phyloP scores from a whole-genome alignment of 2,888 invertebrate species.

The Asteroscopus sphinx region DNA sequence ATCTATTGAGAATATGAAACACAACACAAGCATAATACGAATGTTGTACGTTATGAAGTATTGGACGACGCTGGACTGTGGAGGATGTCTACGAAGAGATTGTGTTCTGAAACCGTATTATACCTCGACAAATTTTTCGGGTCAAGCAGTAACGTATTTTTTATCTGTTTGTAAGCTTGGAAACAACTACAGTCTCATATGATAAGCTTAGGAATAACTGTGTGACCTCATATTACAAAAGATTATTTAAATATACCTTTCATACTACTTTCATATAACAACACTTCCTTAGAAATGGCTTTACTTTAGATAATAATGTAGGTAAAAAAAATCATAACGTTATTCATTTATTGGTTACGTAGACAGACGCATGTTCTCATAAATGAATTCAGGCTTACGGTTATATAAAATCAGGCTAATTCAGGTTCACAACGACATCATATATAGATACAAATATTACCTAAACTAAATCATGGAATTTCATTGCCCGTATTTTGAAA shows the following conservation, averaged over 20 bases:
- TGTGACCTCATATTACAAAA: slow-evolving; percentile 14
- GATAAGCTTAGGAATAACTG: no score
- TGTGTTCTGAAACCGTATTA: slow-evolving; percentile 36
- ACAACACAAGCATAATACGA: slow-evolving; percentile 60
- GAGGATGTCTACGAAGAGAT: slow-evolving; percentile 26
- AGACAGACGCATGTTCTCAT: no score
- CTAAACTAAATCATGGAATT: no score
- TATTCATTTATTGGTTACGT: no score
- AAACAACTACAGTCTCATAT: slow-evolving; percentile 18
- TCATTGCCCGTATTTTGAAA: no score
- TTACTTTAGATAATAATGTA: no score
- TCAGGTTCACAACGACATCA: no score
- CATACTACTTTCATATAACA: slow-evolving; percentile 15
- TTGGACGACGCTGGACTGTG: slow-evolving; percentile 34
- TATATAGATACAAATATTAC: no score
- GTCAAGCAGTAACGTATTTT: slow-evolving; percentile 34
- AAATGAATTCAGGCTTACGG: no score
- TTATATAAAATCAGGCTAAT: no score
- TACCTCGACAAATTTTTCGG: slow-evolving; percentile 36
- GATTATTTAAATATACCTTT: slow-evolving; percentile 9
- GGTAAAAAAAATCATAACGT: no score
- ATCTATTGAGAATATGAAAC: slow-evolving; percentile 69
- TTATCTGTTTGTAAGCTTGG: slow-evolving; percentile 24
- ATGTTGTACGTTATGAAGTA: slow-evolving; percentile 49
- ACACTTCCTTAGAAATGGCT: not conserved